A percentile compares a stretch with the other conserved stretches of the same genome.
These are phyloP conservation scores for Tinamus guttatus DNA, from an alignment of 2,113 vertebrate genomes.

Conservation along the genomic window DNA sequence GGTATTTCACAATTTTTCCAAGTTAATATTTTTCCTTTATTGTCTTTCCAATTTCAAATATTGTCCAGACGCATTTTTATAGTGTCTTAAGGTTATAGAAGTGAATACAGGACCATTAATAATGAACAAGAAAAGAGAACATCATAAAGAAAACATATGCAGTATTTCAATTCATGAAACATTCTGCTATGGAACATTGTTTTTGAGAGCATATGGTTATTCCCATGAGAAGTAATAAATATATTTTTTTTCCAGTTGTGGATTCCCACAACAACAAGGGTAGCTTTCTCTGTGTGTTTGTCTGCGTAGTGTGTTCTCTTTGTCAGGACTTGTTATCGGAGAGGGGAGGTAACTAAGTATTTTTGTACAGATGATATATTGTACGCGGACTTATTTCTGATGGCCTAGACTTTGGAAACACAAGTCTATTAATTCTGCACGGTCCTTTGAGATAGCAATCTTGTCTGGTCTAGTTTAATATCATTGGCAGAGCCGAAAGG, in stretches of 20 bases:
- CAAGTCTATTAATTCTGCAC: constrained; percentile 51
- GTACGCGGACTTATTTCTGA: constrained; percentile 20
- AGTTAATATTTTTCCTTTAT: constrained; percentile 74
- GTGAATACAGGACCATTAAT: constrained; percentile 68
- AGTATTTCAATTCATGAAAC: constrained; percentile 46
- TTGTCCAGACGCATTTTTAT: constrained; percentile 70
- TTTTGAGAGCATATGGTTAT: constrained; percentile 48
- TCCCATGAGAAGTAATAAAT: constrained; percentile 50
- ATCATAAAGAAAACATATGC: constrained; percentile 66
- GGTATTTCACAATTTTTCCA: constrained; percentile 75
- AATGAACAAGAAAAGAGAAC: constrained; percentile 61
- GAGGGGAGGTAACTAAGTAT: constrained; percentile 1
- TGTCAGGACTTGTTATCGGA: constrained; percentile 36
- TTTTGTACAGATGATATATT: constrained; percentile 32
- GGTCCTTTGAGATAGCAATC: constrained; percentile 55
- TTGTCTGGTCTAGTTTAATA: constrained; percentile 62
- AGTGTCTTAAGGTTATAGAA: constrained; percentile 66
- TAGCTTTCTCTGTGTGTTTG: not conserved
- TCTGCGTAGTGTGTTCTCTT: not conserved
- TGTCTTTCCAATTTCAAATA: constrained; percentile 75
- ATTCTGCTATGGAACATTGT: constrained; percentile 25
- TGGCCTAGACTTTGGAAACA: constrained; percentile 35
- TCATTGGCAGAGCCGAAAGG: constrained; percentile 59
- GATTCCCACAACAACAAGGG: constrained; percentile 15
- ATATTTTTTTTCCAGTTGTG: not conserved